Conservation (phyloP, 2,113 vertebrate species). For the Tragelaphus strepsiceros region DNA sequence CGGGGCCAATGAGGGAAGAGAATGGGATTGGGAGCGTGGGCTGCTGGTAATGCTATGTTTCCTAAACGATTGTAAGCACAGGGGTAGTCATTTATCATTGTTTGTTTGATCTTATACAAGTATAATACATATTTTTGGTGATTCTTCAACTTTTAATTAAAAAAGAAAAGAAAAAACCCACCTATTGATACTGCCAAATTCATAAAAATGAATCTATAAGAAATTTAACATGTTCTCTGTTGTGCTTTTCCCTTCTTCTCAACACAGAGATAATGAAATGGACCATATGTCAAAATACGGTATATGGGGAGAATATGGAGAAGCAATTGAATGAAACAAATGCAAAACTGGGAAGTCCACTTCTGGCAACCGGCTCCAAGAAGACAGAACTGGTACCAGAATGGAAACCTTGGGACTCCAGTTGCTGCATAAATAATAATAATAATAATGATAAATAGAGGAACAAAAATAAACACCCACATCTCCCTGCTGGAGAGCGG, state of each 20-base stretch:
- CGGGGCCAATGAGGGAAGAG: background rate
- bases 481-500: background rate
- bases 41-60: background rate
- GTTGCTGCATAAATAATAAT: conserved; percentile 5
- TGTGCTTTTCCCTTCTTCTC: background rate
- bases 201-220: background rate
- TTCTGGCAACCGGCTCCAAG: background rate
- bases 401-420: background rate
- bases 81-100: background rate
- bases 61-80: background rate
- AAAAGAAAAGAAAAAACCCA: background rate
- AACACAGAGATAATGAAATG: background rate
- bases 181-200: background rate
- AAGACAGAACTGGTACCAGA: conserved; percentile 18
- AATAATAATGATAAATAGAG: conserved; percentile 31
- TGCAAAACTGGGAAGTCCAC: background rate
- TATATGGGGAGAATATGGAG: background rate
- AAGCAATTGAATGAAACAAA: background rate
- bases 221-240: background rate
- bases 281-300: background rate
- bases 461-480: conserved; percentile 54
- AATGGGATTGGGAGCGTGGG: background rate
- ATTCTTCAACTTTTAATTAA: background rate
- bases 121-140: background rate
- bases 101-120: background rate